These are phyloP conservation scores for Xiphophorus birchmanni DNA, from an alignment of 2,797 vertebrate species.

Conservation along the genomic window DNA sequence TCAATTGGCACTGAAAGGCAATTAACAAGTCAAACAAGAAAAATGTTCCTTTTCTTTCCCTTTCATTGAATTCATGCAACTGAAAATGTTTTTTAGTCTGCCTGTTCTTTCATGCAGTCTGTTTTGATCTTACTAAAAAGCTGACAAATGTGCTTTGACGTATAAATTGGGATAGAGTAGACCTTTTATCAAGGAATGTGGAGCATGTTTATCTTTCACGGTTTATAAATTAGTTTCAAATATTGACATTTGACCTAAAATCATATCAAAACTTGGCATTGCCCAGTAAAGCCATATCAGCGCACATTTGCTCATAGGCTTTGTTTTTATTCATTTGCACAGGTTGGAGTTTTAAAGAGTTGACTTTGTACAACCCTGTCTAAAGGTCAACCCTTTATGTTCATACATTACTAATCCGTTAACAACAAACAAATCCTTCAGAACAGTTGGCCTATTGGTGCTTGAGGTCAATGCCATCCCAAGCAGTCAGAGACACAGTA, in stretches of 20 bases:
- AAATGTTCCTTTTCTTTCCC: neutral
- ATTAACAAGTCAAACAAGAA: neutral
- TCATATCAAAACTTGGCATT: neutral
- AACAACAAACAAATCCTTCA: constrained; percentile 67
- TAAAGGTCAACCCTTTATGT: constrained; percentile 81
- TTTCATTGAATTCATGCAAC: neutral
- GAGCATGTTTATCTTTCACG: neutral
- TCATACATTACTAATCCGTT: constrained; percentile 69
- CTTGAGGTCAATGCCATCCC: constrained; percentile 29
- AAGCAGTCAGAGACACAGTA: neutral
- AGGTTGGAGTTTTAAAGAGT: neutral
- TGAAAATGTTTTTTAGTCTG: neutral
- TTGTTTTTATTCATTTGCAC: neutral
- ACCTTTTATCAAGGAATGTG: neutral
- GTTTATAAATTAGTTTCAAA: neutral
- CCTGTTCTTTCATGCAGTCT: neutral
- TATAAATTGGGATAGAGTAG: neutral
- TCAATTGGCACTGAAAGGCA: neutral
- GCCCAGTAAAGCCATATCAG: too few species aligned
- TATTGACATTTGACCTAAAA: neutral
- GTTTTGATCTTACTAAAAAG: neutral
- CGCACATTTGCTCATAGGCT: neutral
- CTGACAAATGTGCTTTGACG: neutral
- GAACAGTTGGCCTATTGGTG: constrained; percentile 40
- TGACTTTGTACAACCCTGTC: constrained; percentile 56